phyloP scores from a whole-genome alignment of 2,888 invertebrate genomes.

The Eupithecia inturbata region DNA sequence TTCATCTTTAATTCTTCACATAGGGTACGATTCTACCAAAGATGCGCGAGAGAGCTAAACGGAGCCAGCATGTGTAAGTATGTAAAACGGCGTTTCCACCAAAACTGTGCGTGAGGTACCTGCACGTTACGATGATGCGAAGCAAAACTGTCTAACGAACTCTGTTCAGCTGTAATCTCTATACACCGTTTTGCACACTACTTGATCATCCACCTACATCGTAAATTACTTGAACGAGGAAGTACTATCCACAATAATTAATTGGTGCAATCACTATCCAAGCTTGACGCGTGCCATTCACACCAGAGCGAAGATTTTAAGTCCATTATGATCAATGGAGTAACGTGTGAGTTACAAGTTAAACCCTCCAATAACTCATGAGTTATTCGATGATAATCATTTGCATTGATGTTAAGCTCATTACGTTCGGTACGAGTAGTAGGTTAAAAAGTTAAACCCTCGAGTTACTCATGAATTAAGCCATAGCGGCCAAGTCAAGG shows the following conservation, averaged over 20 bases:
- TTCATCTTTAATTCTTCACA: no score
- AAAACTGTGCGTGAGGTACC: no score
- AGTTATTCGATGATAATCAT: no score
- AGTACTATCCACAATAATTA: neutral
- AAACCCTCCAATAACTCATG: neutral
- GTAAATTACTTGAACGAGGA: neutral
- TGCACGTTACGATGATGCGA: no score
- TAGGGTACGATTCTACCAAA: no score
- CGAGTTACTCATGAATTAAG: slow-evolving; percentile 34
- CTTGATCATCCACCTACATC: neutral
- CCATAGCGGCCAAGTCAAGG: slow-evolving; percentile 54
- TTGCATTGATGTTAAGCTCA: neutral
- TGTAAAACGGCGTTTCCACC: no score
- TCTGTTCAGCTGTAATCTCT: no score
- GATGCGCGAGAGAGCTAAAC: no score
- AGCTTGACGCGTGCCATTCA: neutral
- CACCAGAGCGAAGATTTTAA: slow-evolving; percentile 4
- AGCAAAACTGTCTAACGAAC: no score
- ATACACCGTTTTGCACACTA: no score
- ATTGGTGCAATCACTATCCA: slow-evolving; percentile 1
- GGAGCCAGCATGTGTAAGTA: no score
- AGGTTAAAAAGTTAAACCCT: slow-evolving; percentile 6
- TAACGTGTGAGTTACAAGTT: neutral
- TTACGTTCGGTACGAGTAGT: neutral
- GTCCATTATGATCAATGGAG: neutral